Percentiles rank a stretch among this genome's conserved stretches.
Evolutionary conservation across 2,797 vertebrate species (phyloP).

Genomic region (Eulemur rubriventer): DNA sequence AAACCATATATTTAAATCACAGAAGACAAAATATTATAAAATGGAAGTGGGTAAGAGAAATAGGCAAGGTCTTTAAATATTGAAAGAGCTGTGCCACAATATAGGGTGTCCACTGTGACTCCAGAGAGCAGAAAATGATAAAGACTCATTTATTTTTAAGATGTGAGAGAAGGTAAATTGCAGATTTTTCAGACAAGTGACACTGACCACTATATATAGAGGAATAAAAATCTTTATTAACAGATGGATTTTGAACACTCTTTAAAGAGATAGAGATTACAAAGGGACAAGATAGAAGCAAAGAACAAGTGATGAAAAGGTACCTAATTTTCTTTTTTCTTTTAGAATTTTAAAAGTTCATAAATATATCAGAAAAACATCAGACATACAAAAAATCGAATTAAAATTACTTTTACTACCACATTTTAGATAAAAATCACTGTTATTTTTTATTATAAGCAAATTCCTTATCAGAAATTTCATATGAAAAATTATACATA

Average conservation of each 20-base stretch:
- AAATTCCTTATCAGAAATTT: constrained; percentile 11
- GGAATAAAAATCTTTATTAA: background rate
- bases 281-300: background rate
- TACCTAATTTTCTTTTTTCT: background rate
- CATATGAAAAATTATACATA: background rate
- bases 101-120: background rate
- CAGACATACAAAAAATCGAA: background rate
- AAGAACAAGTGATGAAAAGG: background rate
- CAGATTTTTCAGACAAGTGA: background rate
- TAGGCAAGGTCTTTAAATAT: background rate
- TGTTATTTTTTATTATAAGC: background rate
- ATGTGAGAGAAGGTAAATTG: background rate
- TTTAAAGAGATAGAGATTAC: background rate
- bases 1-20: background rate
- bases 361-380: background rate
- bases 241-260: background rate
- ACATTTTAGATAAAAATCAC: background rate
- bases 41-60: background rate
- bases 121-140: background rate
- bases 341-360: background rate
- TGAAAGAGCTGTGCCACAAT: background rate
- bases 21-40: background rate
- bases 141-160: background rate
- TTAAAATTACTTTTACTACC: background rate
- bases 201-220: background rate